Evolutionary conservation across 2,888 invertebrate genomes (phyloP).

Genomic region (Orthosia incerta): DNA sequence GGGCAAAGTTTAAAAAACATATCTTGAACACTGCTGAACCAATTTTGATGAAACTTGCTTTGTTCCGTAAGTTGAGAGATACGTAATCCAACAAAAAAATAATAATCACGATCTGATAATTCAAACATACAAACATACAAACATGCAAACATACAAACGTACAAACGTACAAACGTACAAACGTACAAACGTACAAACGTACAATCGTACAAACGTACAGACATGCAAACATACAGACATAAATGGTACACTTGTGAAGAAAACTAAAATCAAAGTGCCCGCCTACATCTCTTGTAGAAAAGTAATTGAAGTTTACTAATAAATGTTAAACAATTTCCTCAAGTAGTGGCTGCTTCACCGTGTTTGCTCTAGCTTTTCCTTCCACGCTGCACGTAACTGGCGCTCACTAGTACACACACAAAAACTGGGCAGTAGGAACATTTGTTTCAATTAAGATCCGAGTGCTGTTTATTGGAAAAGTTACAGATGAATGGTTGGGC

Average conservation of each 20-base stretch:
- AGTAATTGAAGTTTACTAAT: background rate
- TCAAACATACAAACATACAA: no score
- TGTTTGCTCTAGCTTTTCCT: constrained; percentile 14
- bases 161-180: no score
- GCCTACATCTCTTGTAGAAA: background rate
- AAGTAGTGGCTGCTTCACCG: background rate
- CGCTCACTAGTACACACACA: constrained; percentile 4
- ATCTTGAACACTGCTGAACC: no score
- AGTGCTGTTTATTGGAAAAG: constrained; percentile 50
- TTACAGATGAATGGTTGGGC: constrained; percentile 13
- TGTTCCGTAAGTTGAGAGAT: no score
- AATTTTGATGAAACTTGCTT: no score
- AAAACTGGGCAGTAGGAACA: constrained; percentile 6
- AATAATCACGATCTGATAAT: no score
- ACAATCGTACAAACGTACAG: no score
- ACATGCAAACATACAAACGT: no score
- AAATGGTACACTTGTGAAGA: background rate
- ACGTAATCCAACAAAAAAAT: no score
- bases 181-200: no score
- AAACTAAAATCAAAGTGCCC: background rate
- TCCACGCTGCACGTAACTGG: background rate
- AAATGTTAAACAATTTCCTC: background rate
- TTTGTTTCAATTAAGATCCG: constrained; percentile 35
- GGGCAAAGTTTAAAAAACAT: no score
- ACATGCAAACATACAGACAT: no score